Evolutionary conservation across 2,888 invertebrate genomes (phyloP), one percentile per base, ranked within the genome.

Genomic region (Hedya salicella): DNA sequence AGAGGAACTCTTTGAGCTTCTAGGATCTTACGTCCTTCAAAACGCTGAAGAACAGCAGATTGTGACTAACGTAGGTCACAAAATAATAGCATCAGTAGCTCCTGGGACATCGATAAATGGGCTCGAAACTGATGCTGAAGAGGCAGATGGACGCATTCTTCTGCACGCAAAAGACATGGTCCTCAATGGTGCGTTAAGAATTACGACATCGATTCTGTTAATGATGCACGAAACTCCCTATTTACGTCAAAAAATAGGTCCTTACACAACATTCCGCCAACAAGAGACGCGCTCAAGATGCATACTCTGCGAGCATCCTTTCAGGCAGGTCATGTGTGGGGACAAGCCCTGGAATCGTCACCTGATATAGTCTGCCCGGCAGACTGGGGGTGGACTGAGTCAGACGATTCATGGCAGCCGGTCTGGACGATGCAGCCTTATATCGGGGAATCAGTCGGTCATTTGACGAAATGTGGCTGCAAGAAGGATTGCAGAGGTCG

Each of bases 121-220:
- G 32, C 32, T 32, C 9, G 8, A 9, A 1, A 9, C 9, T 5
- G 9, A 32, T 32, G 32, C 32, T 9, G 32, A 32, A 9, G 32
- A 32, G 32, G 32, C 32, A 8, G 32, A 32, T 32, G 32, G 16
- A 5, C 4, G 17, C 17, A 17, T 44, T 44, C 4, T 44, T 44
- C 44, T 44, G 44, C 44, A 44, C 9, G 44, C 44, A 14, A 44
- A 44, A 11, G 44, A 44, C 14, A 44, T 44, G 44, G 44, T 44
- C 5, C 4, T 44, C 16, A 44, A 44, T 44, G 44, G 44, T 8
- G 44, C 32, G 9, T 8, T 8, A 32, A 32, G 32, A 32, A 32
- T 32, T 32, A 9, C 1, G 42, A 42, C 14, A 42, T 42, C 16
- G 4, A 13, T n/a, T 42, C 42, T 13, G 42, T 42, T n/a, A 42